These are phyloP conservation scores for Melinaea menophilus DNA, from an alignment of 2,888 invertebrate species.

Conservation along the genomic window DNA sequence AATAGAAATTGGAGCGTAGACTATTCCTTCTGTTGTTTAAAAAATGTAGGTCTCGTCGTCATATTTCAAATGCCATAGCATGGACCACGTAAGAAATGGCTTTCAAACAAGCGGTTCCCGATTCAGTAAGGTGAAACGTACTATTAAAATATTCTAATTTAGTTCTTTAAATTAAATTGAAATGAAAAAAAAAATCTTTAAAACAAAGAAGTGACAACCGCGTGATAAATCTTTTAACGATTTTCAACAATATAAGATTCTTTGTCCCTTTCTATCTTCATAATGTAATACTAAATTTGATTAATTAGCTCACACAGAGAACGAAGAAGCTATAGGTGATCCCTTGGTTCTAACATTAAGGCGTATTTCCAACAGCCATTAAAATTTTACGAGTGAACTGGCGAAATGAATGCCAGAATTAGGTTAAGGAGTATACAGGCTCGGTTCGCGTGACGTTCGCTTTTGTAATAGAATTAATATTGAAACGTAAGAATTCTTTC, in stretches of 20 bases:
- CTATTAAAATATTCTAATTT: no score
- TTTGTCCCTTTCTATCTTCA: slow-evolving; percentile 15
- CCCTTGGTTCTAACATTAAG: slow-evolving; percentile 52
- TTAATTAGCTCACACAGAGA: slow-evolving; percentile 44
- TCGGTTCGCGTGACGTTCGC: slow-evolving; percentile 57
- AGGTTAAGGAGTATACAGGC: slow-evolving; percentile 66
- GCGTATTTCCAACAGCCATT: slow-evolving; percentile 64
- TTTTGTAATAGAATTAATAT: slow-evolving; percentile 31
- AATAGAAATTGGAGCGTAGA: slow-evolving; percentile 30
- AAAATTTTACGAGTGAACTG: slow-evolving; percentile 75
- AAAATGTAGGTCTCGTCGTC: slow-evolving; percentile 26
- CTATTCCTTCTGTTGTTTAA: slow-evolving; percentile 16
- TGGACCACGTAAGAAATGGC: not conserved
- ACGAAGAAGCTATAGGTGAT: slow-evolving; percentile 42
- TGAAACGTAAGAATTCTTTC: slow-evolving; percentile 26
- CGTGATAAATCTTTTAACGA: not conserved
- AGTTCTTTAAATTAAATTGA: no score
- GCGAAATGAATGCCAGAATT: slow-evolving; percentile 72
- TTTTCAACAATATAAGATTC: not conserved
- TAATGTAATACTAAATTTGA: slow-evolving; percentile 33
- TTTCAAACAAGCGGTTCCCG: not conserved
- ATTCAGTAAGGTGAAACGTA: no score
- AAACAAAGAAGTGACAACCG: no score
- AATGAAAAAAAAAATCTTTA: no score
- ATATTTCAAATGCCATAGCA: slow-evolving; percentile 17